Evolutionary conservation across 1,140 invertebrate species (phyloP).

Genomic region (Ceratina australensis): DNA sequence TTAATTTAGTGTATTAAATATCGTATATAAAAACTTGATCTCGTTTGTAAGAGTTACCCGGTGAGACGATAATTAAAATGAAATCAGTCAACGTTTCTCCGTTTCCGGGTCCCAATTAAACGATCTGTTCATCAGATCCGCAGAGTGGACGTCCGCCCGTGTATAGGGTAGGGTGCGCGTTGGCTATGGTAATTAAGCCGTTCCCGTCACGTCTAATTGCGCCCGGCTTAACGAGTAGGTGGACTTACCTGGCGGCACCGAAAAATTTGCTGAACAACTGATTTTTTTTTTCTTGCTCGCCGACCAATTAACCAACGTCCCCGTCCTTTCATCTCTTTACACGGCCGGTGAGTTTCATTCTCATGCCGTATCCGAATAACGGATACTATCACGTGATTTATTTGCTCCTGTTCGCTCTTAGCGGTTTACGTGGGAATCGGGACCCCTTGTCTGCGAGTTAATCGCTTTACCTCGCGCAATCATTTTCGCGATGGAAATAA

Average conservation of each 20-base stretch:
- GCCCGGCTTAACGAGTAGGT: slow-evolving; percentile 14
- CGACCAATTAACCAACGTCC: slow-evolving; percentile 17
- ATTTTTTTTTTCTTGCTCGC: no score
- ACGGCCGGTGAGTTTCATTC: slow-evolving; percentile 1
- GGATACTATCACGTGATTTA: slow-evolving; percentile 4
- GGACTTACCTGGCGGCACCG: slow-evolving; percentile 14
- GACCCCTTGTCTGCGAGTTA: background rate
- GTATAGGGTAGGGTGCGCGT: background rate
- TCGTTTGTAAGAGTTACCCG: background rate
- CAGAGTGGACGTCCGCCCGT: background rate
- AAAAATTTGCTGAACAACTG: background rate
- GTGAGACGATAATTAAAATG: background rate
- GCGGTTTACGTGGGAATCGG: background rate
- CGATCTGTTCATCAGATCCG: background rate
- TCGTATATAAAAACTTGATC: no score
- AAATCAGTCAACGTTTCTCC: background rate
- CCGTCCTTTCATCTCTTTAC: slow-evolving; percentile 6
- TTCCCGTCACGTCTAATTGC: slow-evolving; percentile 37
- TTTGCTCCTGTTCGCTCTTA: slow-evolving; percentile 3
- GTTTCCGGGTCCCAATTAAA: slow-evolving; percentile 20
- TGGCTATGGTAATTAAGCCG: slow-evolving; percentile 26
- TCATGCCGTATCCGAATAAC: no score
- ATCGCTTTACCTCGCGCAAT: no score
- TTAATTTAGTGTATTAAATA: no score
- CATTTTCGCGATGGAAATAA: no score